Conservation (phyloP, 2,888 invertebrate species). For the Ectobius pallidus region DNA sequence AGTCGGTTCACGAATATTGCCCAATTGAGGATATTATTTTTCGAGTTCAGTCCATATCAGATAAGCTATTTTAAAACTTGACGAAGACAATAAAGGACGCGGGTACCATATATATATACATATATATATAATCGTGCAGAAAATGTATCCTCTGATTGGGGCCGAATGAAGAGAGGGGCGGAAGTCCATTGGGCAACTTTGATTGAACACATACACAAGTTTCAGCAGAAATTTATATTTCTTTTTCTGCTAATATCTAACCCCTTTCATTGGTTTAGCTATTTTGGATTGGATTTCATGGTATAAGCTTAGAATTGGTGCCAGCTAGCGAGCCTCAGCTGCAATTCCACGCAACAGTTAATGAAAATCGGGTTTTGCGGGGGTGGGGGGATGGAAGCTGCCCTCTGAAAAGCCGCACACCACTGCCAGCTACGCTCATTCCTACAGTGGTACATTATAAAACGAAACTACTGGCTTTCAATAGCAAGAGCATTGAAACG, state of each 20-base stretch:
- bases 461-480: conserved; percentile 31
- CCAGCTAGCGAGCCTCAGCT: conserved; percentile 34
- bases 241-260: conserved; percentile 10
- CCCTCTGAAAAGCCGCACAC: conserved; percentile 19
- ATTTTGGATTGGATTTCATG: conserved; percentile 37
- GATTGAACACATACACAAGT: conserved; percentile 3
- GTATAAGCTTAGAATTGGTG: conserved; percentile 14
- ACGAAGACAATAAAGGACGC: no score
- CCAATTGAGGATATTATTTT: no score
- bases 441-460: conserved; percentile 24
- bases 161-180: neutral
- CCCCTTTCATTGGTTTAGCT: conserved; percentile 31
- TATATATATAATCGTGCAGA: neutral
- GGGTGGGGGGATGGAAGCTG: neutral
- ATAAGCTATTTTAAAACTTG: no score
- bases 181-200: conserved; percentile 4
- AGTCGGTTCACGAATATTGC: no score
- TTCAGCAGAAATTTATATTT: neutral
- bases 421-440: neutral
- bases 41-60: no score
- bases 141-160: neutral
- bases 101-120: no score
- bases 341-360: conserved; percentile 47
- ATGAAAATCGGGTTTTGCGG: conserved; percentile 52
- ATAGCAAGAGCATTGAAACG: conserved; percentile 25